phyloP scores from a whole-genome alignment of 1,140 invertebrate species.

The Drosophila auraria region DNA sequence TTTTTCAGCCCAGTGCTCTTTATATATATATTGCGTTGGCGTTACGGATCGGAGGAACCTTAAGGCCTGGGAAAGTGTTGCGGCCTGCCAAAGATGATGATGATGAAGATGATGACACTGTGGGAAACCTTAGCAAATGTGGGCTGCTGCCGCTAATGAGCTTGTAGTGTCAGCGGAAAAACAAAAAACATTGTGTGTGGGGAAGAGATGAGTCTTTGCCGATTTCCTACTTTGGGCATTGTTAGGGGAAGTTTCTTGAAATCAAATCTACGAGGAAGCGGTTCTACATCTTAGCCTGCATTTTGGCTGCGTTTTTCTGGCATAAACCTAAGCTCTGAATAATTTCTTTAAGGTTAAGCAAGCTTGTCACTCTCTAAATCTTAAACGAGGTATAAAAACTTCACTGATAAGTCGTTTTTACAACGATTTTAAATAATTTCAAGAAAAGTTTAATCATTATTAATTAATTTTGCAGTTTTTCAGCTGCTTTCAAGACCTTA shows the following conservation, averaged over 20 bases:
- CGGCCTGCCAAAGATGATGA: constrained; percentile 42
- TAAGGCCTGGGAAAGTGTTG: constrained; percentile 74
- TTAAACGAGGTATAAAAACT: neutral
- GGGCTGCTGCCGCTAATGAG: constrained; percentile 74
- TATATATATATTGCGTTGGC: constrained; percentile 62
- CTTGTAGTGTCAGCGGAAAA: constrained; percentile 68
- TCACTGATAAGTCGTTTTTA: too few relatives aligned
- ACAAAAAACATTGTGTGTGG: constrained; percentile 10
- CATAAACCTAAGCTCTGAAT: too few relatives aligned
- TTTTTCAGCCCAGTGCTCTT: constrained; percentile 44
- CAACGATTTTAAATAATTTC: neutral
- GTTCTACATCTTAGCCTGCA: too few relatives aligned
- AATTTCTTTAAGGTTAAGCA: too few relatives aligned
- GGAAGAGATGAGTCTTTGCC: neutral
- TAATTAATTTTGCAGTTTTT: neutral
- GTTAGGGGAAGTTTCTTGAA: constrained; percentile 3
- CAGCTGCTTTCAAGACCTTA: neutral
- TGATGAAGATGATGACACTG: constrained; percentile 66
- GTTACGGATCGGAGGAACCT: constrained; percentile 55
- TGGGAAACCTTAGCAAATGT: constrained; percentile 80
- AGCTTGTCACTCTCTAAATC: neutral
- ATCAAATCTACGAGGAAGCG: neutral
- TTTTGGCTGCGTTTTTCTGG: too few relatives aligned
- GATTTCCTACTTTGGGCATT: constrained; percentile 7
- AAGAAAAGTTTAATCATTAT: neutral